phyloP scores from a whole-genome alignment of 2,113 vertebrate species.

The Sander vitreus region DNA sequence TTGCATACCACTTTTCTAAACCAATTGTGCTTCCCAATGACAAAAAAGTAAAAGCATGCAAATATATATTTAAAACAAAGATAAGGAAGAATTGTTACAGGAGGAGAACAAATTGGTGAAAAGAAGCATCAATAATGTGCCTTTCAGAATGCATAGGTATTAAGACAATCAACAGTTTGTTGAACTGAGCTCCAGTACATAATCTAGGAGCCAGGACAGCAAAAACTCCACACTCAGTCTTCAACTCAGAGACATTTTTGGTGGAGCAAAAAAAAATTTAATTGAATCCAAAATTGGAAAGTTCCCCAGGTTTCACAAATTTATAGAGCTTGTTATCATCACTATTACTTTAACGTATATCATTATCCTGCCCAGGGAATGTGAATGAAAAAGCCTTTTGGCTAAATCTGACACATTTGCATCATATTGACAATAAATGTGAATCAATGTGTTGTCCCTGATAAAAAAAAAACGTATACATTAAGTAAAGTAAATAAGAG shows the following conservation, averaged over 20 bases:
- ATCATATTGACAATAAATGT: background rate
- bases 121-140: background rate
- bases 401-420: background rate
- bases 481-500: background rate
- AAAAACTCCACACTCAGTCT: background rate
- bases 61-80: conserved; percentile 7
- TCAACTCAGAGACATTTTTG: background rate
- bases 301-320: background rate
- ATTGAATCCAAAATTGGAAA: background rate
- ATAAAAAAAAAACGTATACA: background rate
- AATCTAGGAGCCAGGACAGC: conserved; percentile 11
- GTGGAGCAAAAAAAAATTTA: background rate
- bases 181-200: conserved; percentile 18
- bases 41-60: background rate
- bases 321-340: background rate
- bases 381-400: background rate
- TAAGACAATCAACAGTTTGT: background rate
- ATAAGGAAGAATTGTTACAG: background rate
- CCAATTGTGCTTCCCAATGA: background rate
- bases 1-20: background rate
- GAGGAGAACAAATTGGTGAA: background rate
- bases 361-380: background rate
- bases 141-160: background rate
- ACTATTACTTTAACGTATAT: too few species aligned
- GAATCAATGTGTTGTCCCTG: background rate